phyloP scores from a whole-genome alignment of 2,113 vertebrate genomes.

The human region GRCh38 chr16:19383501-19384000 shows the following conservation, averaged over 20 bases:
- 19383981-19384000: fast-evolving
- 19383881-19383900: no score
- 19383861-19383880: no score
- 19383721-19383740: not conserved
- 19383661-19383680: not conserved
- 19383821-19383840: no score
- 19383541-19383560: conserved; percentile 8
- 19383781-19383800: not conserved
- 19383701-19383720: not conserved
- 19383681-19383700: not conserved
- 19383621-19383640: not conserved
- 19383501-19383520: not conserved
- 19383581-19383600: not conserved
- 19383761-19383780: not conserved
- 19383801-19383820: no score
- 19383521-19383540: not conserved
- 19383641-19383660: not conserved
- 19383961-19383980: no score
- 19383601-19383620: not conserved
- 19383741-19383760: not conserved
- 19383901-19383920: no score
- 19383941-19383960: no score
- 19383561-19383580: not conserved
- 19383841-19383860: no score
- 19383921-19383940: no score